A percentile compares a stretch with the other conserved stretches of the same genome.
Conservation (phyloP, 2,113 vertebrate genomes). For the Ondatra zibethicus region DNA sequence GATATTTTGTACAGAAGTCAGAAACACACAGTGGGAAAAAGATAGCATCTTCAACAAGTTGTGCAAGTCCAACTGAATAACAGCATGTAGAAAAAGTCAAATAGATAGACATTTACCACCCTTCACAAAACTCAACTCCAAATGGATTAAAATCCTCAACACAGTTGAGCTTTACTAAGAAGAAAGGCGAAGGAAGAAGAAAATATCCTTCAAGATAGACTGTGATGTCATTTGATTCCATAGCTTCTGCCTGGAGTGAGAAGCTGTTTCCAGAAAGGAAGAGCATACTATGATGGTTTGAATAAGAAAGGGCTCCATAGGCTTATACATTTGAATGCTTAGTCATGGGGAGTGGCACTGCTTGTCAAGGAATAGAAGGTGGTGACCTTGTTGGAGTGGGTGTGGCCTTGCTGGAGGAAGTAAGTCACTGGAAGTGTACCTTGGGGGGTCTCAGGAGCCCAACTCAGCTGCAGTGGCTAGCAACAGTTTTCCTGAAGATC, state of each 20-base stretch:
- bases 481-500: no score
- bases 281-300: neutral
- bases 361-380: neutral
- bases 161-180: neutral
- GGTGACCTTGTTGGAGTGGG: neutral
- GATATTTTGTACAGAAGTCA: neutral
- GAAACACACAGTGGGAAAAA: neutral
- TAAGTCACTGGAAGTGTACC: neutral
- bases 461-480: no score
- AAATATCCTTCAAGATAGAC: slow-evolving; percentile 69
- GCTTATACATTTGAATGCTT: neutral
- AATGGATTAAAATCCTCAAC: neutral
- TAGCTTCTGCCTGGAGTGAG: slow-evolving; percentile 7
- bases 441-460: neutral
- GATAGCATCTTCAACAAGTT: neutral
- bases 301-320: neutral
- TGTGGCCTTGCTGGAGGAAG: neutral
- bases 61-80: no score
- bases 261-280: neutral
- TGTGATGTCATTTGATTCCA: slow-evolving; percentile 66
- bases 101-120: no score
- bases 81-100: no score
- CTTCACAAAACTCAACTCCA: no score
- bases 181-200: slow-evolving; percentile 53
- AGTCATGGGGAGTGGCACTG: neutral